Evolutionary conservation across 2,113 vertebrate genomes (phyloP).

Genomic region (Fregata magnificens): DNA sequence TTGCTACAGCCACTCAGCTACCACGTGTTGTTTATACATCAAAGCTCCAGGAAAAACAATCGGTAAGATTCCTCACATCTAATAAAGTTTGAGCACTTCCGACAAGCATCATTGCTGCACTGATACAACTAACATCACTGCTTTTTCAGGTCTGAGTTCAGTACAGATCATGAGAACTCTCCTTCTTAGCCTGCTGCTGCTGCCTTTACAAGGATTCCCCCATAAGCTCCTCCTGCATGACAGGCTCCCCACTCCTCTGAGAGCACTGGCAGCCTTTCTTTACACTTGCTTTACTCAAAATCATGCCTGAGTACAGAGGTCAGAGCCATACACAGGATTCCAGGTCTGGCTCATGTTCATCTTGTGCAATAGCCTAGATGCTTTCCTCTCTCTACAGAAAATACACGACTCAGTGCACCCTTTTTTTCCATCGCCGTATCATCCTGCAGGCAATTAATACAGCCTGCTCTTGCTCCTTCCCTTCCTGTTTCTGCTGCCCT

Average conservation of each 20-base stretch:
- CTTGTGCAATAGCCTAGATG: background rate
- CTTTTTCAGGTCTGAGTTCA: background rate
- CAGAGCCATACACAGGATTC: background rate
- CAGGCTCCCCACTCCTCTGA: background rate
- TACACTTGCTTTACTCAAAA: background rate
- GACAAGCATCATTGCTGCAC: background rate
- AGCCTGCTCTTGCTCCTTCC: background rate
- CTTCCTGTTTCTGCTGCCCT: background rate
- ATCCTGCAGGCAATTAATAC: background rate
- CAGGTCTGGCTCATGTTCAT: background rate
- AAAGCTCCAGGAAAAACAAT: background rate
- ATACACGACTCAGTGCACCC: background rate
- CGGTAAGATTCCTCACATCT: background rate
- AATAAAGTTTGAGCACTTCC: background rate
- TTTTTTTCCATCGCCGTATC: background rate
- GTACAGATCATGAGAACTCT: background rate
- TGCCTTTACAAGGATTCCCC: background rate
- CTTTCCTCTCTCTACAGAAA: background rate
- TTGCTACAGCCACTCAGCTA: background rate
- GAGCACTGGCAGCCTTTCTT: background rate
- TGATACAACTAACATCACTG: background rate
- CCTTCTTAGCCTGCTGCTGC: background rate
- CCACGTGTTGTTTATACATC: background rate
- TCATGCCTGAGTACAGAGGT: background rate
- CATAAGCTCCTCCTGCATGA: background rate